Base-by-base conservation (phyloP, 2,888 invertebrate genomes). In the Brachypterus glaber region DNA sequence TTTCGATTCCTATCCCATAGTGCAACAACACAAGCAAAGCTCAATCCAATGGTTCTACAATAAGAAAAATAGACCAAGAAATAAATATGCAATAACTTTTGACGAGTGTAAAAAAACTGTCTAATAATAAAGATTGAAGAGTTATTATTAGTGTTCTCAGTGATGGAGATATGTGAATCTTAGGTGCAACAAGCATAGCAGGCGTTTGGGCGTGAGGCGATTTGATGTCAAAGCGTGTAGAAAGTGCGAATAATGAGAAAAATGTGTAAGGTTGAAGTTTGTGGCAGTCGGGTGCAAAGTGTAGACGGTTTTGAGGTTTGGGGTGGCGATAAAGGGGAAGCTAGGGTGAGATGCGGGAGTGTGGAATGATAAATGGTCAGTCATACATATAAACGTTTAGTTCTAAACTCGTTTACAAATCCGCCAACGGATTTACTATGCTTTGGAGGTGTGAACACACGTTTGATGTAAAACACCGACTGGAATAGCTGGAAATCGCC, bases 301-400 rank as follows among this genome's bases (percentile, higher is more conserved):
- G 47, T 45, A 47, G 49, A 41, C 41, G 40, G 51, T 45, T 50
- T 52, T 53, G 54, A 51, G 57, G 57, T 55, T 54, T 58, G 45
- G 49, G 33, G 48, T 60, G 61, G 63, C 64, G 65, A 64, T 64
- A 64, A 63, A 64, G 64, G 65, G 65, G 63, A 63, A 64, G 60
- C 21, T 21, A 9, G 46, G 40, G 42, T 41, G 51, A 47, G 51
- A 53, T 53, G 54, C 51, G 57, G 57, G 55, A 54, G 59, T 46
- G 49, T 34, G 48, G 60, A 62, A 64, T 65, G 65, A 65, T 64
- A 64, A 63, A 65, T 65, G 65, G 65, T 63, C 63, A 64, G 60
- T 62, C 62, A 60, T 58, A 61, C 60, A 60, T 63, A 63, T 55
- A 60, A 55, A 52, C 60, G 61, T 59, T 63, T 61, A 62, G 59